Conservation (phyloP, 2,113 vertebrate species). For the Delphinus delphis region DNA sequence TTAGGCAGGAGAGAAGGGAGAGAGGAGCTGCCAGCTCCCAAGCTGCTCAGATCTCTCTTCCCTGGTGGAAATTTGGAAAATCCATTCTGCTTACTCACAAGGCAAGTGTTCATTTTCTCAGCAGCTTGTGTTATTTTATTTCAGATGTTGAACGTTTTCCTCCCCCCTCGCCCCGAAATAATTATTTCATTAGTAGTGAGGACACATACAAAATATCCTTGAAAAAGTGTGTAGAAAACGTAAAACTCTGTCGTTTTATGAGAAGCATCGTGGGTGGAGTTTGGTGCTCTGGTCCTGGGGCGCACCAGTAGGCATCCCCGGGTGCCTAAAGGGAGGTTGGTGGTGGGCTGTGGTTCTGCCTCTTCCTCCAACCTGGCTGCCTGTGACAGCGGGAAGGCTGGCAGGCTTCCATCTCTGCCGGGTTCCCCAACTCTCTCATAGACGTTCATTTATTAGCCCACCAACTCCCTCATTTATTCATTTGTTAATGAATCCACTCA, state of each 20-base stretch:
- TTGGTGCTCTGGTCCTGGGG: background rate
- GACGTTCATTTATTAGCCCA: background rate
- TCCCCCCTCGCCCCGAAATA: rapidly evolving
- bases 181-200: constrained; percentile 32
- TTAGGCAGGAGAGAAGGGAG: background rate
- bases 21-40: background rate
- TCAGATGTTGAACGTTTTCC: constrained; percentile 17
- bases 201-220: background rate
- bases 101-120: background rate
- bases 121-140: background rate
- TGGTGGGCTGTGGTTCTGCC: background rate
- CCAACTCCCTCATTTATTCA: background rate
- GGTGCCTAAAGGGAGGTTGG: rapidly evolving
- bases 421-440: background rate
- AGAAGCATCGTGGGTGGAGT: background rate
- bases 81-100: background rate
- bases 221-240: background rate
- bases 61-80: background rate
- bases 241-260: background rate
- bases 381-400: background rate
- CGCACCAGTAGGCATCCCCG: background rate
- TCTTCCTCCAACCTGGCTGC: background rate
- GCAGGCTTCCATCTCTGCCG: background rate
- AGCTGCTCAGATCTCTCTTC: background rate
- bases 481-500: background rate